Conservation (phyloP, 2,888 invertebrate genomes). For the Pyrrhosoma nymphula region DNA sequence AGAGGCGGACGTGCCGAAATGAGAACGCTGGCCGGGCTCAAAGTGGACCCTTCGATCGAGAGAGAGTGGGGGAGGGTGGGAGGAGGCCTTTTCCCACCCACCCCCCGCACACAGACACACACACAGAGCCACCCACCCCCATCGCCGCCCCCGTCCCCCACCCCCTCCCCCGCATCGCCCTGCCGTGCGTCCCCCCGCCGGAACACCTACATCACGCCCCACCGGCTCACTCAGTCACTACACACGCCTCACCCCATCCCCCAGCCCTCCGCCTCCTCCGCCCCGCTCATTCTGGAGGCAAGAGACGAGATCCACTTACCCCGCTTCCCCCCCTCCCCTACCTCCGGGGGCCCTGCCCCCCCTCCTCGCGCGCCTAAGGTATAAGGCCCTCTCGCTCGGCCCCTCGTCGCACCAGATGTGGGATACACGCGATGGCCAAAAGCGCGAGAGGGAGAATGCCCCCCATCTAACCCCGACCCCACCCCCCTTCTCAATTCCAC, state of each 20-base stretch:
- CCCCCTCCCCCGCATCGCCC: slow-evolving; percentile 69
- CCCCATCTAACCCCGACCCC: slow-evolving; percentile 71
- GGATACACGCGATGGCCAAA: slow-evolving; percentile 61
- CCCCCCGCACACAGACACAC: slow-evolving; percentile 67
- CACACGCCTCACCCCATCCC: slow-evolving; percentile 42
- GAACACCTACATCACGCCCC: slow-evolving; percentile 57
- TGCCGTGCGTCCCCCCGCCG: slow-evolving; percentile 71
- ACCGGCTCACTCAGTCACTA: slow-evolving; percentile 63
- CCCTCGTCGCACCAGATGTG: slow-evolving; percentile 70
- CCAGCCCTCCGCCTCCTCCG: slow-evolving; percentile 39
- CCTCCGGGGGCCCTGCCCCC: slow-evolving; percentile 26
- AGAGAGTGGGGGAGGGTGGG: slow-evolving; percentile 72
- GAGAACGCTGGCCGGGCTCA: slow-evolving; percentile 66
- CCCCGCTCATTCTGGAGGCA: slow-evolving; percentile 71
- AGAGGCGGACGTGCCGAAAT: slow-evolving; percentile 65
- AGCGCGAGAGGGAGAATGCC: slow-evolving; percentile 70
- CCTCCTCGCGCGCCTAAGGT: slow-evolving; percentile 64
- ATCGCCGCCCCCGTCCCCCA: slow-evolving; percentile 54
- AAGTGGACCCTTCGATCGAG: slow-evolving; percentile 67
- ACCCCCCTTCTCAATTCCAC: slow-evolving; percentile 56
- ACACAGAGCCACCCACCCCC: neutral
- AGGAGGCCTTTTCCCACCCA: slow-evolving; percentile 72
- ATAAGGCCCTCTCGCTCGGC: slow-evolving; percentile 54
- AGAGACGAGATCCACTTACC: slow-evolving; percentile 71
- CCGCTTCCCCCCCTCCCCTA: slow-evolving; percentile 59